Evolutionary conservation across 2,113 vertebrate species (phyloP), one percentile per base, ranked within the genome.

Genomic region (Coturnix japonica): DNA sequence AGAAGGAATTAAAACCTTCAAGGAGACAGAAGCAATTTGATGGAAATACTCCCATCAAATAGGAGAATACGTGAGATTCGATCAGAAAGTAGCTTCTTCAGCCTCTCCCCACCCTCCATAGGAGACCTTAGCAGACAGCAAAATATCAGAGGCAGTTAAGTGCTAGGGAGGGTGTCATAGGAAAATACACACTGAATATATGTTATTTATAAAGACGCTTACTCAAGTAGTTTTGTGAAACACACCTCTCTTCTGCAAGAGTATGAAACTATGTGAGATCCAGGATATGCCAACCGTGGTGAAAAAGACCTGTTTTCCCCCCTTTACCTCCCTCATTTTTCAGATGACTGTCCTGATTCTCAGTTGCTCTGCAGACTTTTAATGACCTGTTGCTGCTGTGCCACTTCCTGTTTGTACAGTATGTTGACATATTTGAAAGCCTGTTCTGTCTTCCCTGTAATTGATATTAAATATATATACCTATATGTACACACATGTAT

Each of bases 331-430:
- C 22, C 7, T 6, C 22, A 6, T 23, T 78, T 95, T 87, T 90
- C 66, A 73, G 46, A n/a, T 73, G 16, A 44, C 19, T 94, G 12
- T 92, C 51, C 51, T 74, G 33, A n/a, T 85, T 93, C 46, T 86
- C 75, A 25, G 28, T 87, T 89, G 56, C 60, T 72, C 28, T 91
- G 56, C 33, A 89, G 78, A 17, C 33, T 64, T 94, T 96, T 89
- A 92, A 94, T 87, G 89, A 87, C 75, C 72, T 93, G 89, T 91
- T 92, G 71, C 89, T 92, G 75, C 85, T 77, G 60, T 74, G 64
- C 71, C 1, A 11, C 65, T 96, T 96, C 92, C 92, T 95, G 81
- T 95, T 96, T 92, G 87, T 81, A 71, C 53, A 80, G 70, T 31
- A 31, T 74, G 81, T 87, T 95, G 87, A 96, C 75, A 56, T 44